Percentiles rank a stretch among this genome's conserved stretches.
Evolutionary conservation across 2,797 vertebrate species (phyloP).

Genomic region (Pantherophis alleghaniensis): DNA sequence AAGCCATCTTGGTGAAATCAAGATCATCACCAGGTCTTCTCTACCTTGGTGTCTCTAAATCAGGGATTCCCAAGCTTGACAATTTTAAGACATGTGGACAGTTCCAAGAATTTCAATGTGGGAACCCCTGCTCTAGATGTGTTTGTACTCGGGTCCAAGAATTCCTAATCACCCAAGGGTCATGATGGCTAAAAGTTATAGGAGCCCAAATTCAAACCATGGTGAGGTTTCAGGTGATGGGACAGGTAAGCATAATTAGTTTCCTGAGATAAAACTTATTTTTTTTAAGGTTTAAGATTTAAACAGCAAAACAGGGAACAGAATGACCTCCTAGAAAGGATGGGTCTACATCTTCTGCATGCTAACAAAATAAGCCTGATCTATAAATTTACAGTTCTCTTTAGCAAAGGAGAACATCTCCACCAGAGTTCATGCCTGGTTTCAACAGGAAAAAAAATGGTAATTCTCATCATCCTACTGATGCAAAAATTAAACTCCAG

Average conservation of each 20-base stretch:
- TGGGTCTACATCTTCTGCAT: not conserved
- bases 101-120: not conserved
- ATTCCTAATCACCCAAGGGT: not conserved
- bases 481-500: not conserved
- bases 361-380: not conserved
- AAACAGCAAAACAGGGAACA: not conserved
- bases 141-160: not conserved
- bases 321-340: not conserved
- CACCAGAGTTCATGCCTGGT: not conserved
- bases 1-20: not conserved
- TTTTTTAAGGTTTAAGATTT: not conserved
- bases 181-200: not conserved
- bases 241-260: not conserved
- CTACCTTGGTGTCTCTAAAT: not conserved
- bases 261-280: not conserved
- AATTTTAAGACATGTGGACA: not conserved
- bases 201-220: not conserved
- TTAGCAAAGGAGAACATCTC: not conserved
- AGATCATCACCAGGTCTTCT: not conserved
- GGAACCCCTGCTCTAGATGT: not conserved
- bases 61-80: not conserved
- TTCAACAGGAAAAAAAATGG: not conserved
- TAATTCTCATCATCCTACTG: not conserved
- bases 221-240: not conserved
- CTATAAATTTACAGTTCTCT: not conserved